Conservation (phyloP, 2,888 invertebrate species). For the Orgyia antiqua region DNA sequence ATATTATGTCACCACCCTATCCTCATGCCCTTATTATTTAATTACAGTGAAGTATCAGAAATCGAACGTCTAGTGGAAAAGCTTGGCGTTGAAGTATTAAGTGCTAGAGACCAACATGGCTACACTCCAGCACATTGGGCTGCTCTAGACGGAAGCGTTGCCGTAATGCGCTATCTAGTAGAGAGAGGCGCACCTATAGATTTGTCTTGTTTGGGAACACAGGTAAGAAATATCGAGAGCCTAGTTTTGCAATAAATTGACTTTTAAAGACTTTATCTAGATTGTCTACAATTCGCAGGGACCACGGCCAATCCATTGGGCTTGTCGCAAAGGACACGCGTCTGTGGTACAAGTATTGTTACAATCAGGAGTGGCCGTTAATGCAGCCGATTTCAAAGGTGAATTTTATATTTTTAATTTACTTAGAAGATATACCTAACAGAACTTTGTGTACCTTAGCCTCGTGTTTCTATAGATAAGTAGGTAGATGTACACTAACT, state of each 20-base stretch:
- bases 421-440: no score
- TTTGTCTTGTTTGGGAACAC: constrained; percentile 90
- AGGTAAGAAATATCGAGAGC: no score
- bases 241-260: no score
- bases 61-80: constrained; percentile 91
- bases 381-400: constrained; percentile 93
- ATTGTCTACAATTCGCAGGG: constrained; percentile 63
- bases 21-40: background rate
- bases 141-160: constrained; percentile 92
- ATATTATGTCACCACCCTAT: no score
- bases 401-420: background rate
- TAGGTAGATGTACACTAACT: no score
- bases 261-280: constrained; percentile 10
- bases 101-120: constrained; percentile 92
- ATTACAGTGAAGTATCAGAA: constrained; percentile 86
- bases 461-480: no score
- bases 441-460: no score
- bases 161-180: constrained; percentile 91
- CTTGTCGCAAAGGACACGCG: constrained; percentile 94
- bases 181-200: constrained; percentile 91
- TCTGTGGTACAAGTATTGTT: constrained; percentile 89
- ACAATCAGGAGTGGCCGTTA: constrained; percentile 91
- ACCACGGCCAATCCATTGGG: constrained; percentile 95
- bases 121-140: constrained; percentile 97
- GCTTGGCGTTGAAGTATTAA: constrained; percentile 85